Evolutionary conservation across 2,113 vertebrate genomes (phyloP).

Genomic region (Eleginops maclovinus): DNA sequence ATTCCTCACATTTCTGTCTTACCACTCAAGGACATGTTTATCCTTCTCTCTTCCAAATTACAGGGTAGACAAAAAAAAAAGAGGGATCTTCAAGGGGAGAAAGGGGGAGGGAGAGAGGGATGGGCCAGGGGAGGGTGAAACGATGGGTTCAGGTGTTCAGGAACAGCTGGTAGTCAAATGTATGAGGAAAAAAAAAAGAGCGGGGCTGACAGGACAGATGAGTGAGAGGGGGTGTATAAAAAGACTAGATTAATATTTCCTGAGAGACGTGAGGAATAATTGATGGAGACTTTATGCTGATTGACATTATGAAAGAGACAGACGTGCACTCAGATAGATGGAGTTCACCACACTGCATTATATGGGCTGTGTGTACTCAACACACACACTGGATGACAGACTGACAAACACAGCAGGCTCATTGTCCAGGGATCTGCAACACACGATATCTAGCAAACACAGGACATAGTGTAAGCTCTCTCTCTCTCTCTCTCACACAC

Average conservation of each 20-base stretch:
- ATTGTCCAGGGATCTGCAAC: conserved; percentile 41
- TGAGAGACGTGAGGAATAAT: conserved; percentile 56
- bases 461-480: conserved; percentile 21
- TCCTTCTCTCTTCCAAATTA: conserved; percentile 75
- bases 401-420: conserved; percentile 52
- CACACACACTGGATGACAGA: conserved; percentile 54
- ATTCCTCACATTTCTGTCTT: conserved; percentile 78
- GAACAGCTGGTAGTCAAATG: conserved; percentile 79
- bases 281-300: conserved; percentile 47
- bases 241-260: conserved; percentile 64
- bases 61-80: conserved; percentile 55
- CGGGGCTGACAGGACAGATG: conserved; percentile 41
- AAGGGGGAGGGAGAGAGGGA: conserved; percentile 3
- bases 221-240: conserved; percentile 31
- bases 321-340: conserved; percentile 8
- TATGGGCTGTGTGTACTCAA: conserved; percentile 4
- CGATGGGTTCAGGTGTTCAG: conserved; percentile 76
- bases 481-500: conserved; percentile 3
- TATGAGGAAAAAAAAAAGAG: too few relatives aligned
- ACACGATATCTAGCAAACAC: conserved; percentile 61
- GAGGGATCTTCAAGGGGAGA: conserved; percentile 17
- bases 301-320: conserved; percentile 43
- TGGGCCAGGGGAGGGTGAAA: conserved; percentile 26
- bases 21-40: conserved; percentile 76
- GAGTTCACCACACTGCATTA: conserved; percentile 9